phyloP scores from a whole-genome alignment of 2,113 vertebrate genomes.

The Eupsittula cactorum region DNA sequence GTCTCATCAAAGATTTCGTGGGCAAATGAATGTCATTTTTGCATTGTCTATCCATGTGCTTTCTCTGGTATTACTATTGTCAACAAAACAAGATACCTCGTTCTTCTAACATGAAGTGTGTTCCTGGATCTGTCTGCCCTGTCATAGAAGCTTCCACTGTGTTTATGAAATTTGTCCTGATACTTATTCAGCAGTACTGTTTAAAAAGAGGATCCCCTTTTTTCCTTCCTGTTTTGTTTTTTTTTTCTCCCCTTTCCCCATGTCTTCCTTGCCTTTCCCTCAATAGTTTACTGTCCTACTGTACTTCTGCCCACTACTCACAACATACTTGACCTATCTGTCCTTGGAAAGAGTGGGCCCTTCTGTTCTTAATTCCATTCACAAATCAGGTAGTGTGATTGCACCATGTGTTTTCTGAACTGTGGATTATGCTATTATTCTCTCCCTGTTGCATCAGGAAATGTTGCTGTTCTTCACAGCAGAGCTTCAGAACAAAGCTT shows the following conservation, averaged over 20 bases:
- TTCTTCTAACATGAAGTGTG: background rate
- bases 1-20: background rate
- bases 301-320: background rate
- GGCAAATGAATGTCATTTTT: background rate
- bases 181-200: background rate
- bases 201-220: background rate
- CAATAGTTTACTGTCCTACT: background rate
- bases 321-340: background rate
- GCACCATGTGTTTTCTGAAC: background rate
- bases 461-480: background rate
- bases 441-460: background rate
- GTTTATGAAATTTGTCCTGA: background rate
- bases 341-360: background rate
- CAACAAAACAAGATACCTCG: background rate
- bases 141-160: background rate
- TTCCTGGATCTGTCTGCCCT: background rate
- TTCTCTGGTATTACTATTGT: background rate
- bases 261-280: background rate
- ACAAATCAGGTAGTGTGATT: background rate
- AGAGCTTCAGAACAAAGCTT: background rate
- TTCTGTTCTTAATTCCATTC: background rate
- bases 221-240: background rate
- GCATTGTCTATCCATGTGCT: background rate
- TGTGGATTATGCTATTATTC: background rate
- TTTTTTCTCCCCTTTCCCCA: background rate